phyloP scores from a whole-genome alignment of 2,113 vertebrate species.

The Phaethornis superciliosus region DNA sequence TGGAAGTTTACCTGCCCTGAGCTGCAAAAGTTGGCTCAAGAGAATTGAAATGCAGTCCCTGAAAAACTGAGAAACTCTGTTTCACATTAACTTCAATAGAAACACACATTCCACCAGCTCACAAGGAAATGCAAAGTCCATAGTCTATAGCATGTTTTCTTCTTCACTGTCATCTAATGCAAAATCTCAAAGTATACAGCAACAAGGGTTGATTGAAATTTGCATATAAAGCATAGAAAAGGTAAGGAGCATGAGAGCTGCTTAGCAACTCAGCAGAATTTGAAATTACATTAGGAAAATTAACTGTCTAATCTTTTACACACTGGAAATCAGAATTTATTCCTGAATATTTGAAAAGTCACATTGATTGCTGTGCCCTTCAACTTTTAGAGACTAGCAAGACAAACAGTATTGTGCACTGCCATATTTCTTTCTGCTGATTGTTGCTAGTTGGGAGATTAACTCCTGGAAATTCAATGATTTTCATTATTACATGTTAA shows the following conservation, averaged over 20 bases:
- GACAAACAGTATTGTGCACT: neutral
- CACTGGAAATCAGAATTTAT: neutral
- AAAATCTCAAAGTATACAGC: neutral
- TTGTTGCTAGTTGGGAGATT: neutral
- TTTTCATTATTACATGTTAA: constrained; percentile 12
- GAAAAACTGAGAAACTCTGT: neutral
- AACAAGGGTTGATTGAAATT: neutral
- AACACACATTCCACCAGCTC: neutral
- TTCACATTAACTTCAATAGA: neutral
- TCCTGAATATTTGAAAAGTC: neutral
- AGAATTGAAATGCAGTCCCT: neutral
- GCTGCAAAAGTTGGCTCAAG: neutral
- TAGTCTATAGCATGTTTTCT: neutral
- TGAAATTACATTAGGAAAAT: neutral
- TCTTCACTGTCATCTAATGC: neutral
- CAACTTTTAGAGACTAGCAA: neutral
- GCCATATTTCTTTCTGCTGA: neutral
- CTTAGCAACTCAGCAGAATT: neutral
- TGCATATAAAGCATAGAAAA: neutral
- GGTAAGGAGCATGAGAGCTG: neutral
- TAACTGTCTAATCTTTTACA: neutral
- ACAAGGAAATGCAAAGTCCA: neutral
- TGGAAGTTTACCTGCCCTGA: neutral
- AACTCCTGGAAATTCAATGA: neutral
- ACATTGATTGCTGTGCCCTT: neutral